Evolutionary conservation across 2,797 vertebrate species (phyloP), one percentile per base, ranked within the genome.

Genomic region (Alca torda): DNA sequence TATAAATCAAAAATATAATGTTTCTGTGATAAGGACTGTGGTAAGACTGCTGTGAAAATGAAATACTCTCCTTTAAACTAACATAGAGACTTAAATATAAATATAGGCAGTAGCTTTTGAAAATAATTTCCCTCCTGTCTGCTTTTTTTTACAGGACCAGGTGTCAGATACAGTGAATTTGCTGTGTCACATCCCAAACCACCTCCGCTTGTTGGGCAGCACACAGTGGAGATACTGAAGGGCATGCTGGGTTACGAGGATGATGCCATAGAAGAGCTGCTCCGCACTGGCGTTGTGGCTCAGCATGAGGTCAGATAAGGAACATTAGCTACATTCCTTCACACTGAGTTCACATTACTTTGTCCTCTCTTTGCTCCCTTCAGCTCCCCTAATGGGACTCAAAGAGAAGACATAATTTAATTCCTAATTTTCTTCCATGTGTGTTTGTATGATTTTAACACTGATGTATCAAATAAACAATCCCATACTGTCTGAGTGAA

Each of bases 121-220:
- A 89, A 91, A 63, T 70, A 76, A 82, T 75, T 65, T 80, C 9
- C 20, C 11, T 80, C 64, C 56, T 35, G 6, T 84, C 7, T 33
- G 14, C 65, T 73, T 80, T 48, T 86, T 61, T 92, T 93, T 65
- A 88, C 96, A 99, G 99, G 98, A 63, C 98, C 98, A 87, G 98
- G 98, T 89, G 98, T 99, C 91, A 98, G 98, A 94, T 99, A 98
- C 94, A 99, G 97, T 96, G 97, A 97, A 84, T 99, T 99, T 98
- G 91, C 97, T 90, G 94, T 97, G 87, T 97, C 97, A 46, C 84
- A 96, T 75, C 97, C 98, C 7, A 97, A 74, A 57, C 97, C 98
- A 3, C 98, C 98, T 43, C 99, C 99, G 30, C 91, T 99, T 87
- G 84, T 98, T 41, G 99, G 98, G n/a, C 98, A 99, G 89, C 98